Evolutionary conservation across 1,140 invertebrate genomes (phyloP).

Genomic region (Tetramorium parvispinum): DNA sequence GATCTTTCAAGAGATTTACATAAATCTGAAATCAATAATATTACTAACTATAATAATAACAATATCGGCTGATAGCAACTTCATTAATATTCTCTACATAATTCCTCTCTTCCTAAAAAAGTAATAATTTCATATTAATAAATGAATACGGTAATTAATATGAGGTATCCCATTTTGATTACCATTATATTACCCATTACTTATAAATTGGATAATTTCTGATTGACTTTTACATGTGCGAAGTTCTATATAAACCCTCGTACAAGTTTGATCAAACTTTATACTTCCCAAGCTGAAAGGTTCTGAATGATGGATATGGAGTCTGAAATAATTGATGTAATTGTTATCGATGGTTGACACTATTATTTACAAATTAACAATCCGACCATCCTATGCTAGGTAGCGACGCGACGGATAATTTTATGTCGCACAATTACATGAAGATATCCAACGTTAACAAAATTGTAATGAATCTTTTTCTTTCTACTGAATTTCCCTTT

Average conservation of each 20-base stretch:
- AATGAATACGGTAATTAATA: not conserved
- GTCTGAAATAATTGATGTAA: constrained; percentile 15
- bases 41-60: not conserved
- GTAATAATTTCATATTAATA: not conserved
- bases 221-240: not conserved
- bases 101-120: not conserved
- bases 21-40: not conserved
- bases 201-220: not conserved
- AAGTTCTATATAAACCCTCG: not conserved
- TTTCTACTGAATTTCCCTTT: not conserved
- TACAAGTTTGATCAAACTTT: constrained; percentile 14
- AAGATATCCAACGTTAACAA: constrained; percentile 1
- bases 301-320: not conserved
- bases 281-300: not conserved
- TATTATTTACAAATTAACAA: not conserved
- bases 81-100: not conserved
- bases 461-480: constrained; percentile 6
- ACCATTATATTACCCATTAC: not conserved
- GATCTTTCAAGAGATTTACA: constrained; percentile 1
- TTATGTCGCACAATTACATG: not conserved
- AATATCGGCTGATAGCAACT: not conserved
- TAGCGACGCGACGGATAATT: not conserved
- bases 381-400: not conserved
- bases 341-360: constrained; percentile 26
- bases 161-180: not conserved